Conservation (phyloP, 1,140 invertebrate genomes). For the Phenacoccus solenopsis region DNA sequence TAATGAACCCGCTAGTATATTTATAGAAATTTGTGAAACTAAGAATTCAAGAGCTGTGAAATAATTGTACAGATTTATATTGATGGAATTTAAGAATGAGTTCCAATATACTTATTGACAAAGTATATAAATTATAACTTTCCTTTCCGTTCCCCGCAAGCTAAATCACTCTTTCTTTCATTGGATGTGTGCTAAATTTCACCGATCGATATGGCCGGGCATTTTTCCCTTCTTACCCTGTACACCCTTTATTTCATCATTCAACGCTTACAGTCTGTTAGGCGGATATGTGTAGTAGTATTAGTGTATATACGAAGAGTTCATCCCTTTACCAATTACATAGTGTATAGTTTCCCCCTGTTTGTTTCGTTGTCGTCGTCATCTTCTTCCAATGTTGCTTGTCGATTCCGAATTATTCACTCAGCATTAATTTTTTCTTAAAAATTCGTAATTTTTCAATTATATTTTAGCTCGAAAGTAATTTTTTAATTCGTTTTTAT, state of each 20-base stretch:
- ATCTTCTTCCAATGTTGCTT: not conserved
- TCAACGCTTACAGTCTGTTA: not conserved
- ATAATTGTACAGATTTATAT: no score
- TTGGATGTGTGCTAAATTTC: not conserved
- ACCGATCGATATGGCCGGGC: not conserved
- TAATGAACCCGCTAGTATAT: no score
- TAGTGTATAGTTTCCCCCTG: not conserved
- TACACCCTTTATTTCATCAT: not conserved
- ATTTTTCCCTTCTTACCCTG: not conserved
- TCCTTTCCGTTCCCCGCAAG: not conserved
- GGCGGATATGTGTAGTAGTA: not conserved
- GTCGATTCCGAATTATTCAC: not conserved
- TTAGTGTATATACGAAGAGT: not conserved
- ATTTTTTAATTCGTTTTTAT: no score
- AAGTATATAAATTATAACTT: not conserved
- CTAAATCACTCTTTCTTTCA: not conserved
- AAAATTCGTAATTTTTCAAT: not conserved
- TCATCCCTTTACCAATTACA: conserved; percentile 1
- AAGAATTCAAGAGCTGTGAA: no score
- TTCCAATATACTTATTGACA: not conserved
- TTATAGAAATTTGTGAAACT: no score
- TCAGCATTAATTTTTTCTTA: not conserved
- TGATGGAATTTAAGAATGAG: no score
- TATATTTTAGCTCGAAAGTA: no score
- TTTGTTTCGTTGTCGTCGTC: no score